Conservation (phyloP, 1,140 invertebrate genomes). For the Drosophila oshimai region DNA sequence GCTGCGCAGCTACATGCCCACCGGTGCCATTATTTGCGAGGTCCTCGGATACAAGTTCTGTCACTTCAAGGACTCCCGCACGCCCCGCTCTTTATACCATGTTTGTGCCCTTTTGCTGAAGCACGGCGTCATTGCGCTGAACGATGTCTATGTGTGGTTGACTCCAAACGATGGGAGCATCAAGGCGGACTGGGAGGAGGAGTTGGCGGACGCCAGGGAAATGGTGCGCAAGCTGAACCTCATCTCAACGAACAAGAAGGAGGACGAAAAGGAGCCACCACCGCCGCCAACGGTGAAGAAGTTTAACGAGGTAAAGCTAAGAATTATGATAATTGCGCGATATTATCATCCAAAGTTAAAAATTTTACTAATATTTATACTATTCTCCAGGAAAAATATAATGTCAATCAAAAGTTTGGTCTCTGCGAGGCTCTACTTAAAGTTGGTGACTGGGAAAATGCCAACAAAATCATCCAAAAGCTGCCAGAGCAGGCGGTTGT, state of each 20-base stretch:
- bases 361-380: not conserved
- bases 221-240: conserved; percentile 94
- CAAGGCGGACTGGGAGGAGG: conserved; percentile 90
- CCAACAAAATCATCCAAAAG: conserved; percentile 89
- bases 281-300: conserved; percentile 87
- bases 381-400: conserved; percentile 84
- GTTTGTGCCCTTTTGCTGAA: conserved; percentile 95
- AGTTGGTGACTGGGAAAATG: conserved; percentile 95
- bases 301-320: conserved; percentile 82
- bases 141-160: conserved; percentile 96
- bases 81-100: conserved; percentile 92
- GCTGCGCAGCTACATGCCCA: conserved; percentile 93
- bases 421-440: conserved; percentile 94
- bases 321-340: too few species aligned
- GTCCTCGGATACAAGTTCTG: conserved; percentile 97
- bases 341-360: not conserved
- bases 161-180: conserved; percentile 93
- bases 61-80: conserved; percentile 88
- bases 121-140: conserved; percentile 92
- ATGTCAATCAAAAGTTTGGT: conserved; percentile 96
- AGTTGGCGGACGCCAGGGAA: conserved; percentile 92
- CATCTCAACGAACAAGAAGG: conserved; percentile 92
- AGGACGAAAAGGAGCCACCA: conserved; percentile 88
- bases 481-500: conserved; percentile 92
- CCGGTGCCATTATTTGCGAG: conserved; percentile 93